phyloP scores from a whole-genome alignment of 2,113 vertebrate genomes.

The Pollimyrus isidori region DNA sequence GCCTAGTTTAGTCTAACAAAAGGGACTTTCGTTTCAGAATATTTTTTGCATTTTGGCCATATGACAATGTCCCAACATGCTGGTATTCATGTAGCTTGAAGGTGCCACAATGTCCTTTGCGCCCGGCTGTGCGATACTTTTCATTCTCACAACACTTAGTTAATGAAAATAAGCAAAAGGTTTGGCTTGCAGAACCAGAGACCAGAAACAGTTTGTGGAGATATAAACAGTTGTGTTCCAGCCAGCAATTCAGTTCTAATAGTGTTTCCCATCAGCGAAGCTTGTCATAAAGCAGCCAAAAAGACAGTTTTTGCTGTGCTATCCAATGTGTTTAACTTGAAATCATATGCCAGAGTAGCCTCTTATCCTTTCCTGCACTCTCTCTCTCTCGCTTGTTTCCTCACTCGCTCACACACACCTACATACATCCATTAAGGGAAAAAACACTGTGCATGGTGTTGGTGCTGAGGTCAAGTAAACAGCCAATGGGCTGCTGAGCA shows the following conservation, averaged over 20 bases:
- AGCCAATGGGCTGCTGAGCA: neutral
- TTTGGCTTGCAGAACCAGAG: neutral
- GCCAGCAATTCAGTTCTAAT: neutral
- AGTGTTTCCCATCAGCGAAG: neutral
- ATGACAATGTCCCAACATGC: neutral
- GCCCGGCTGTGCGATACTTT: neutral
- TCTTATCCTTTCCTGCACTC: neutral
- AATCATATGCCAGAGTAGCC: neutral
- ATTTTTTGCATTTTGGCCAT: neutral
- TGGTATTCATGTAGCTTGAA: neutral
- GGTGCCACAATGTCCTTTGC: neutral
- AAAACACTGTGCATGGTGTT: neutral
- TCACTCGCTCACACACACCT: neutral
- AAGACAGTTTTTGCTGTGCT: neutral
- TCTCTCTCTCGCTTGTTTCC: neutral
- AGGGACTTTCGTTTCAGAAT: neutral
- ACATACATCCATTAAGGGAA: neutral
- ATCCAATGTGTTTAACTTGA: neutral
- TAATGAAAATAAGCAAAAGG: neutral
- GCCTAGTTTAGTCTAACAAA: neutral
- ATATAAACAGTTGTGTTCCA: neutral
- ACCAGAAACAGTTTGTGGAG: neutral
- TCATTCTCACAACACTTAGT: neutral
- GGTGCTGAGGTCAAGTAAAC: neutral
- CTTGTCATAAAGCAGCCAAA: neutral